These are phyloP conservation scores for Leucania comma DNA, from an alignment of 2,888 invertebrate species.

Conservation along the genomic window DNA sequence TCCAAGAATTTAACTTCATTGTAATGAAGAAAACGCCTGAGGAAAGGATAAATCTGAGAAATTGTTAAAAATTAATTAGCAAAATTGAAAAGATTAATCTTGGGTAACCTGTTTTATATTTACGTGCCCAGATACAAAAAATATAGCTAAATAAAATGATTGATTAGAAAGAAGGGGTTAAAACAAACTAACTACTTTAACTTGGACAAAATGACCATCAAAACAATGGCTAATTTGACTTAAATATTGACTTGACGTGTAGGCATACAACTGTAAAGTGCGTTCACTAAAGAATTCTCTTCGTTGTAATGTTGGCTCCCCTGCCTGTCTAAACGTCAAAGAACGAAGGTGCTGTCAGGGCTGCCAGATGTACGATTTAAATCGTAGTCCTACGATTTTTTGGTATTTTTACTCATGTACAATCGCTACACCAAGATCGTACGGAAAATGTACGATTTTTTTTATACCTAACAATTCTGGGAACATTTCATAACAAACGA, in stretches of 20 bases:
- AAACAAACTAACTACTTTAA: slow-evolving; percentile 2
- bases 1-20: slow-evolving; percentile 25
- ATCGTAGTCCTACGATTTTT: no score
- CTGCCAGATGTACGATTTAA: no score
- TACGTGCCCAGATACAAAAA: background rate
- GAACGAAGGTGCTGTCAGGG: no score
- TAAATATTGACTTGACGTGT: background rate
- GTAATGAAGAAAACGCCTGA: background rate
- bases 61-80: background rate
- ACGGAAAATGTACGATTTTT: no score
- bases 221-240: slow-evolving; percentile 10
- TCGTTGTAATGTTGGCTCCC: no score
- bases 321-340: no score
- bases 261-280: no score
- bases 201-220: slow-evolving; percentile 10
- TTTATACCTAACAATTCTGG: no score
- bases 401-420: no score
- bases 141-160: background rate
- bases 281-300: no score
- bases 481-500: no score
- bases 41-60: background rate
- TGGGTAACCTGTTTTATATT: background rate
- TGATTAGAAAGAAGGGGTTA: background rate
- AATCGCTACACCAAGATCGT: no score
- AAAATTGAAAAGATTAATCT: background rate